Base-by-base conservation (phyloP, 30 jellyfish, hydroid and myxozoan genomes). In the Mastigias papua region DNA sequence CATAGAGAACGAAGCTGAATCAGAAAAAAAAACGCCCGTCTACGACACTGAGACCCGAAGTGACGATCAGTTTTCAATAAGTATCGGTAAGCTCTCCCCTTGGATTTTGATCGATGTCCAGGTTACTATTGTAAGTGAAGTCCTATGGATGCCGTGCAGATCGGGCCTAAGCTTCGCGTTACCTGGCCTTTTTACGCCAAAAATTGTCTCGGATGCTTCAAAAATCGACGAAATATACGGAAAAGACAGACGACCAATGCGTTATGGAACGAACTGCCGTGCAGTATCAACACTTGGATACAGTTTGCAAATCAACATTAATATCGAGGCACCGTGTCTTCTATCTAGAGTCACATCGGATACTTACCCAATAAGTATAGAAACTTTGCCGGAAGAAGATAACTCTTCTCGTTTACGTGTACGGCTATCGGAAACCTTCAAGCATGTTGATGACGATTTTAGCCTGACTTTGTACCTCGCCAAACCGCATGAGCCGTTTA, bases 291-390 rank as follows among this genome's bases (percentile, higher is more conserved):
- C 99, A 19, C 91, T 95, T 19, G 97, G 96, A 35, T 95, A 90
- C 85, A 91, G 97, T 57, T 89, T 96, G 33, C 96, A 91, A 76
- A 77, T 96, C 32, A 96, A 87, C 33, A 72, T 96, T 17, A 57
- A 73, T 42, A 82, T 96, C 54, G 99, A 96, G 34, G 99, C 99
- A 16, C 99, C 99, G 7, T 96, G 99, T 73, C 92, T 88, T n/a
- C 74, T 96, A 1, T 85, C 97, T 5, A 97, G 98, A 60, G 95
- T 96, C n/a, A 82, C 93, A 25, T 96, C 99, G 30, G 92, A 71
- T 21, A 90, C 97, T 10, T 97, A 89, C 69, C 98, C 97, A 8
- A 78, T 96, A 13, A 92, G 51, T 22, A 97, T 96, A 6, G 98
- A 91, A 34, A 95, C 99, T 0, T 77, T 97, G 19, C 97, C 98